Evolutionary conservation across 1,140 invertebrate species (phyloP).

Genomic region (Drosophila subobscura): DNA sequence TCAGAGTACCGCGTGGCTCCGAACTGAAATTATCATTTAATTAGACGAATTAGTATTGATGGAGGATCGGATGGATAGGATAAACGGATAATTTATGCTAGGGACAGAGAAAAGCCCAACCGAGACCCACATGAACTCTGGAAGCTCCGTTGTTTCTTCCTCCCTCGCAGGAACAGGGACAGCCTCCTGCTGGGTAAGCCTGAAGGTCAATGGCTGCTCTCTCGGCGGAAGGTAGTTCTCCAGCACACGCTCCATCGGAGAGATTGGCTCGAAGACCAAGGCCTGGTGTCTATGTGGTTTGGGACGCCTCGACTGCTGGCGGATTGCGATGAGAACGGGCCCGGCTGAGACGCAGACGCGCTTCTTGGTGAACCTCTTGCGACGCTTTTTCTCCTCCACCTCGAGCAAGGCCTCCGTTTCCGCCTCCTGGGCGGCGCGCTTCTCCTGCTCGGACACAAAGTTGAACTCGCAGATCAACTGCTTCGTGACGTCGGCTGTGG

Average conservation of each 20-base stretch:
- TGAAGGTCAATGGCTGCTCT: conserved; percentile 60
- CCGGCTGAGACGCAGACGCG: conserved; percentile 80
- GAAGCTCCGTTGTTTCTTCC: conserved; percentile 36
- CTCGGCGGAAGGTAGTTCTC: conserved; percentile 57
- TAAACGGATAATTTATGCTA: no score
- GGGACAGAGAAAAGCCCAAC: neutral
- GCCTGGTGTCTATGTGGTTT: conserved; percentile 31
- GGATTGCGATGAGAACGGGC: conserved; percentile 69
- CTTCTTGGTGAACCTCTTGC: conserved; percentile 78
- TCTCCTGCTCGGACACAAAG: conserved; percentile 72
- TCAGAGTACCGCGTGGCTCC: conserved; percentile 78
- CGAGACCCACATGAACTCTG: conserved; percentile 65
- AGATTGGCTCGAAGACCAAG: conserved; percentile 55
- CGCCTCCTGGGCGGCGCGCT: conserved; percentile 66
- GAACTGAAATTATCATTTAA: conserved; percentile 57
- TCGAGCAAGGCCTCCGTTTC: conserved; percentile 69
- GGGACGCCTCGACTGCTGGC: conserved; percentile 55
- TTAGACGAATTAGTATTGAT: neutral
- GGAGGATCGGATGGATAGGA: neutral
- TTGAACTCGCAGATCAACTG: conserved; percentile 72
- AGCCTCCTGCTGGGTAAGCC: conserved; percentile 25
- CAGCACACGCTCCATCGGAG: conserved; percentile 48
- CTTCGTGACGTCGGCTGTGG: conserved; percentile 39
- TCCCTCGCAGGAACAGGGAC: conserved; percentile 7
- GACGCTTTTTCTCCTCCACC: conserved; percentile 75